Percentiles rank a stretch among this genome's conserved stretches.
These are phyloP conservation scores for Sinocyclocheilus anshuiensis DNA, from an alignment of 2,113 vertebrate species.

Conservation along the genomic window DNA sequence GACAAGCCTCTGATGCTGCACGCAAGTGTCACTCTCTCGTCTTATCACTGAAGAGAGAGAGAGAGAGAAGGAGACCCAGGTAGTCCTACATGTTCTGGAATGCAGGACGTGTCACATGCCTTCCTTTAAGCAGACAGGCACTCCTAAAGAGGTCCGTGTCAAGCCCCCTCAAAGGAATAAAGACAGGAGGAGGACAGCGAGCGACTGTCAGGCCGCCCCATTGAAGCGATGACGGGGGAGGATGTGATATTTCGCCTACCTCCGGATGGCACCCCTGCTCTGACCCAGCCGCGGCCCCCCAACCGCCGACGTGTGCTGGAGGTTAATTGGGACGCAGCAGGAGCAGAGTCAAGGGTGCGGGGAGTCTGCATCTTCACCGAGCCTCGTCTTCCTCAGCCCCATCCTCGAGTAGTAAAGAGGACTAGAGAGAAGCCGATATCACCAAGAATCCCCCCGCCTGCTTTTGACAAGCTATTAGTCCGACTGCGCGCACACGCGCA, in stretches of 20 bases:
- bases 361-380: constrained; percentile 94
- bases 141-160: constrained; percentile 54
- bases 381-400: constrained; percentile 62
- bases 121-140: constrained; percentile 47
- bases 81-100: constrained; percentile 68
- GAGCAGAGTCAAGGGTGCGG: constrained; percentile 90
- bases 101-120: constrained; percentile 64
- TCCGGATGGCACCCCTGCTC: constrained; percentile 50
- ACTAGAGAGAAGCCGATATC: constrained; percentile 38
- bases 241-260: constrained; percentile 43
- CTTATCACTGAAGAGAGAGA: constrained; percentile 63
- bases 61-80: constrained; percentile 66
- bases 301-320: constrained; percentile 65
- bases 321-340: constrained; percentile 98
- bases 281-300: constrained; percentile 64
- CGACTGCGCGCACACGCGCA: not conserved
- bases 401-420: constrained; percentile 54
- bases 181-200: constrained; percentile 43
- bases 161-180: constrained; percentile 37
- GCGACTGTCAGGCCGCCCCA: constrained; percentile 42
- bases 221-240: constrained; percentile 31
- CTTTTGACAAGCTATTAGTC: constrained; percentile 48
- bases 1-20: constrained; percentile 58
- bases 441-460: constrained; percentile 35
- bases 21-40: constrained; percentile 65